Evolutionary conservation across 2,888 invertebrate genomes (phyloP), one percentile per base, ranked within the genome.

Genomic region (Taenaris catops): DNA sequence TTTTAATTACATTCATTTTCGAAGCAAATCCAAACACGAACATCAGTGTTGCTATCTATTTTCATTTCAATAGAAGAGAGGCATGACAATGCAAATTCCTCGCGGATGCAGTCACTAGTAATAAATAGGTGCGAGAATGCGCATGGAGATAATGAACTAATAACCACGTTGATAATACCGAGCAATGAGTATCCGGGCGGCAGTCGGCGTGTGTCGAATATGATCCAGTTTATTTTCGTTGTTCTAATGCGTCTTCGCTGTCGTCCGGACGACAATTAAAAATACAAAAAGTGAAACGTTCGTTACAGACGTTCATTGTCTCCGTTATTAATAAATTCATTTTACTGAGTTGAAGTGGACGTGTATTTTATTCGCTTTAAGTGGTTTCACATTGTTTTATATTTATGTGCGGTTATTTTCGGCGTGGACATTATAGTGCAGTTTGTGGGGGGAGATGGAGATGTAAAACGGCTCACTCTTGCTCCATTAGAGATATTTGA

Each of bases 351-450:
- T 71, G 80, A 78, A 79, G 79, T 71, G 67, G 81, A 81, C 81
- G 76, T 86, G 83, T 83, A 83, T 84, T 86, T 86, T 86, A 86
- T 86, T 84, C 84, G 81, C 84, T 86, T 83, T 86, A 86, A 86
- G 86, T 86, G 86, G 86, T 84, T 83, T 84, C 83, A 86, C 86
- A 84, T 86, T 86, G 83, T 83, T 84, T 86, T 83, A 79, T 84
- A 84, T 86, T 86, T 84, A 86, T 86, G 84, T 83, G 80, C 66
- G 76, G 80, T 79, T 86, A 86, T 86, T 86, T 86, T 83, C 63
- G 81, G 74, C 71, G 60, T 67, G 69, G 73, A 80, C 86, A 79
- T 86, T 81, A 84, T 86, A 81, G 83, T 79, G 80, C 80, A 78
- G 81, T 80, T 83, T 80, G 84, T 80, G 78, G 83, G 86, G 86